A percentile compares a stretch with the other conserved stretches of the same genome.
Conservation (phyloP, 2,113 vertebrate species). For the Nyctibius bracteatus region DNA sequence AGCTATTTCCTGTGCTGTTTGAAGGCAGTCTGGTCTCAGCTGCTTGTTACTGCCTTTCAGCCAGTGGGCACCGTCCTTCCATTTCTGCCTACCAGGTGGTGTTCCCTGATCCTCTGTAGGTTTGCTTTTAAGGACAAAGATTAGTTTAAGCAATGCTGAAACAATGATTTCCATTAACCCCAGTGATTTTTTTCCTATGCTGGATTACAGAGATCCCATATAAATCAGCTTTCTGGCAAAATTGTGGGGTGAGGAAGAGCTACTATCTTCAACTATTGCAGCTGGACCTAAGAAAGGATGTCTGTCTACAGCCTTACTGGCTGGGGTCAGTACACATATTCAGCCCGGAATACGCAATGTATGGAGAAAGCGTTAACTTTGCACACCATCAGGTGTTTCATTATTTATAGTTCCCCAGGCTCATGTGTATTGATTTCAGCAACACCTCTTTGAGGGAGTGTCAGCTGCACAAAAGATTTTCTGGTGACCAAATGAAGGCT, state of each 20-base stretch:
- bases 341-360: not conserved
- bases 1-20: slow-evolving; percentile 17
- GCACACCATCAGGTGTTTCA: slow-evolving; percentile 10
- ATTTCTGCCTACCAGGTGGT: slow-evolving; percentile 11
- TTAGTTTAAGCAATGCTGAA: not conserved
- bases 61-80: not conserved
- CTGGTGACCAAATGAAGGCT: not conserved
- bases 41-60: not conserved
- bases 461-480: slow-evolving; percentile 35
- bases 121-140: not conserved
- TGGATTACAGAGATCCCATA: not conserved
- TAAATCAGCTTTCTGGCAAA: not conserved
- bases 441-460: slow-evolving; percentile 11
- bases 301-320: not conserved
- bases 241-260: not conserved
- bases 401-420: slow-evolving; percentile 12
- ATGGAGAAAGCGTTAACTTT: not conserved
- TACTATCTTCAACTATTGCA: not conserved
- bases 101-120: not conserved
- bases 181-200: not conserved
- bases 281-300: not conserved
- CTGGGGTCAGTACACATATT: not conserved
- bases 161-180: not conserved
- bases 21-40: not conserved
- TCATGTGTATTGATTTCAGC: not conserved